A percentile compares a stretch with the other conserved stretches of the same genome.
Conservation (phyloP, 2,888 invertebrate genomes). For the Ochlodes sylvanus region DNA sequence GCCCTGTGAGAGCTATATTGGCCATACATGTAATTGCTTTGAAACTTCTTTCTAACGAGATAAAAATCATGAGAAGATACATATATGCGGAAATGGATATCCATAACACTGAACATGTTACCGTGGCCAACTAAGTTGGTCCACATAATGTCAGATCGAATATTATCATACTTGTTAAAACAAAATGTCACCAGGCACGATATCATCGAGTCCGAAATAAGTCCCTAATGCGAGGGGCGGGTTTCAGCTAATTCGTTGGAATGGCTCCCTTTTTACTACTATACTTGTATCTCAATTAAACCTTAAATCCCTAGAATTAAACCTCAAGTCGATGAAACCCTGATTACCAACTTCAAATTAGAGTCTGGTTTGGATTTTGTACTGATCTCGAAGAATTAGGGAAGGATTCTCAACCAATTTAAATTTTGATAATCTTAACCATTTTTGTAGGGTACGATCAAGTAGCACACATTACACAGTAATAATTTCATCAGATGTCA, state of each 20-base stretch:
- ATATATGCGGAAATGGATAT: too few species aligned
- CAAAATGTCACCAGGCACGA: background rate
- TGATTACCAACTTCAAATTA: constrained; percentile 35
- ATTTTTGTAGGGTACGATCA: too few species aligned
- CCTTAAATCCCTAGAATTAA: constrained; percentile 21
- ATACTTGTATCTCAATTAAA: constrained; percentile 30
- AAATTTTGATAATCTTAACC: background rate
- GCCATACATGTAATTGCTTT: too few species aligned
- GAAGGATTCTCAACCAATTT: constrained; percentile 8
- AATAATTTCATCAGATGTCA: too few species aligned
- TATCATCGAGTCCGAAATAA: constrained; percentile 10
- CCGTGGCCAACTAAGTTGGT: too few species aligned
- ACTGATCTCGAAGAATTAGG: constrained; percentile 24
- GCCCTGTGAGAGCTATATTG: too few species aligned
- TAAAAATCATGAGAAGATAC: too few species aligned
- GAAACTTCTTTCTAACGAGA: too few species aligned
- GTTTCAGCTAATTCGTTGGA: constrained; percentile 21
- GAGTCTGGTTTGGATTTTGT: constrained; percentile 12
- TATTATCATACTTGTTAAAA: background rate
- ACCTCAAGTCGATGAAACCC: constrained; percentile 20
- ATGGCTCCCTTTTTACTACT: constrained; percentile 32
- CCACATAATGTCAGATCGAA: too few species aligned
- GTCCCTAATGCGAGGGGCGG: constrained; percentile 7
- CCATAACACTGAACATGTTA: too few species aligned
- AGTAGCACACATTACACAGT: too few species aligned